Conservation (phyloP, 2,888 invertebrate genomes). For the Platynereis dumerilii region DNA sequence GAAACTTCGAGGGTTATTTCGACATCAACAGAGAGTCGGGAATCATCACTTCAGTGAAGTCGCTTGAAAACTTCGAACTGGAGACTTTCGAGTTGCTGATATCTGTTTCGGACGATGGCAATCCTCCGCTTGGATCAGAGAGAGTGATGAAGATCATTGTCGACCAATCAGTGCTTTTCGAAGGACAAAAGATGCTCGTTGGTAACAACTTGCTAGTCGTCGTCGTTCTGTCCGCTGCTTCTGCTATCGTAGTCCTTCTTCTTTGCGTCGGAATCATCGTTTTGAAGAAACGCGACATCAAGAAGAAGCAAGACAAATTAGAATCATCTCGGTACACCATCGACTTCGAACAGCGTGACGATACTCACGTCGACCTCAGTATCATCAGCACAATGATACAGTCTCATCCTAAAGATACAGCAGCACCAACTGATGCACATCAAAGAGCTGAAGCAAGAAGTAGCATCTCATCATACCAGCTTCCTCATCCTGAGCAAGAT, state of each 20-base stretch:
- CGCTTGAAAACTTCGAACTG: conserved; percentile 17
- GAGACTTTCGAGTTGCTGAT: conserved; percentile 2
- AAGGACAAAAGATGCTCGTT: conserved; percentile 1
- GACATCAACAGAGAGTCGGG: conserved; percentile 15
- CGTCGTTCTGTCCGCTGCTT: conserved; percentile 19
- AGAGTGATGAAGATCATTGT: conserved; percentile 17
- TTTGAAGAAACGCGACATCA: conserved; percentile 18
- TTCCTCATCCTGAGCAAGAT: too few relatives aligned
- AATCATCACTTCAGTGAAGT: conserved; percentile 2
- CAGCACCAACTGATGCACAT: too few relatives aligned
- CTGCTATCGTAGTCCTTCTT: conserved; percentile 17
- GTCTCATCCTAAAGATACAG: too few relatives aligned
- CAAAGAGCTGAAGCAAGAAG: background rate
- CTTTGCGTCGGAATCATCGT: conserved; percentile 19
- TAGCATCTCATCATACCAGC: conserved; percentile 1
- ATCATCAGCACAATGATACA: too few relatives aligned
- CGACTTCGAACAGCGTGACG: too few relatives aligned
- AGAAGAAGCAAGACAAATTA: conserved; percentile 11
- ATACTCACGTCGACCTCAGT: too few relatives aligned
- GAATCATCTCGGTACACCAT: too few relatives aligned
- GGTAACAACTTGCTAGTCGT: conserved; percentile 20
- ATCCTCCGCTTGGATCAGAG: conserved; percentile 4
- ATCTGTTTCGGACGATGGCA: conserved; percentile 19
- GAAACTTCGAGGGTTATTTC: conserved; percentile 13
- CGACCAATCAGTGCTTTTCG: conserved; percentile 19